A percentile compares a stretch with the other conserved stretches of the same genome.
These are phyloP conservation scores for Embidobia sp. DNA, from an alignment of 2,888 invertebrate species.

Conservation along the genomic window DNA sequence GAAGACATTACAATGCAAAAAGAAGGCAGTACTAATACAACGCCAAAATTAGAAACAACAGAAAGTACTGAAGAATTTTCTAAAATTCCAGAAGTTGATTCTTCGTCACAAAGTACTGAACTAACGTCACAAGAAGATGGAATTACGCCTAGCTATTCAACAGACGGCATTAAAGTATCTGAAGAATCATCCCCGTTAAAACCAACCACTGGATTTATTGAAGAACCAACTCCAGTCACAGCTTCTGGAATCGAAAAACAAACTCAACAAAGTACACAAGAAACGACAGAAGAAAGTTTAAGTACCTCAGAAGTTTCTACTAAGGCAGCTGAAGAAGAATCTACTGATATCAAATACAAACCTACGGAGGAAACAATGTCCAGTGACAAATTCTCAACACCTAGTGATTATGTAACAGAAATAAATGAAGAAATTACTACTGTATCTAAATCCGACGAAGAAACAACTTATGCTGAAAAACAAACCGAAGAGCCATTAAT, in stretches of 20 bases:
- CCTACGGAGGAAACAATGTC: conserved; percentile 61
- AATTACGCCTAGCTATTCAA: conserved; percentile 5
- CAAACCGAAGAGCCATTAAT: conserved; percentile 38
- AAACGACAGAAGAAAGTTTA: conserved; percentile 13
- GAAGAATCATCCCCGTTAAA: conserved; percentile 32
- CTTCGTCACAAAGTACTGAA: conserved; percentile 48
- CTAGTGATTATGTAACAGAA: conserved; percentile 42
- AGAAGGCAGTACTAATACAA: too few species aligned
- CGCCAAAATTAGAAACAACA: conserved; percentile 38
- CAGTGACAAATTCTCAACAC: conserved; percentile 51
- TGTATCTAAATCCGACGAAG: conserved; percentile 24
- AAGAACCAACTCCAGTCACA: conserved; percentile 27
- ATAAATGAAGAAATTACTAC: conserved; percentile 18
- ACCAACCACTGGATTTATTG: conserved; percentile 26
- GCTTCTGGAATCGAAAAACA: conserved; percentile 48
- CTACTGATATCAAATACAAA: conserved; percentile 34
- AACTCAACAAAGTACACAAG: conserved; percentile 54
- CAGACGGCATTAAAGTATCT: conserved; percentile 5
- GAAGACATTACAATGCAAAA: too few species aligned
- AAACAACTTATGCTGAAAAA: conserved; percentile 46
- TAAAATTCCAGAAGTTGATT: conserved; percentile 48
- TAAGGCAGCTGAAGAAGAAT: conserved; percentile 45
- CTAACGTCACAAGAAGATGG: conserved; percentile 44
- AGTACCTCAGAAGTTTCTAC: not conserved
- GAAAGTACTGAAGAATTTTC: conserved; percentile 35